Base-by-base conservation (phyloP, 2,797 vertebrate genomes). In the Phaenicophaeus curvirostris region DNA sequence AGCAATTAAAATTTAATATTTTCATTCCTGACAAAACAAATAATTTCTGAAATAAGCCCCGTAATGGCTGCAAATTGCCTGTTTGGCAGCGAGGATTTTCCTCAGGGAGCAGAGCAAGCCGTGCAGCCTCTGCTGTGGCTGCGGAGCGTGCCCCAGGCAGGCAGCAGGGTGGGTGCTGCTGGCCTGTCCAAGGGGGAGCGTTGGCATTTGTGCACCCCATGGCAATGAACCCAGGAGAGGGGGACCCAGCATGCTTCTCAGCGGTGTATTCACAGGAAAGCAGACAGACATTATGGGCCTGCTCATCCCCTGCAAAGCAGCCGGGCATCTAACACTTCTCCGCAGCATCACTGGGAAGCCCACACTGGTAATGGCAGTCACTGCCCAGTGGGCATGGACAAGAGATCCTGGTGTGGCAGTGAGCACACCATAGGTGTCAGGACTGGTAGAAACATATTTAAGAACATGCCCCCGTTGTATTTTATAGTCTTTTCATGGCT, bases 161-260 rank as follows among this genome's bases (percentile, higher is more conserved):
- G 41, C 17, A 37, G 46, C 28, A 3, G 6, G 15, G 13, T 0
- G 0, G 48, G 30, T 13, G 7, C 35, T 0, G 7, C 31, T 8
- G 15, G 46, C 33, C 30, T 24, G 50, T 44, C 25, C 0, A 0
- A 25, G 37, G 28, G 28, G 35, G 3, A 42, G 37, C 9, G 0
- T 9, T 1, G 0, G 28, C 15, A 12, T 41, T 25, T 0, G 1
- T 28, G 50, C 39, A 8, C 27, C 35, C 8, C 0, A 0, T n/a
- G 44, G 21, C 15, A 41, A 42, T 1, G 18, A 57, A 33, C 15
- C 35, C 27, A 25, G 50, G 35, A 46, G 1, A 1, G 41, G 19
- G 24, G 31, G 21, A 17, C 31, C 12, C 42, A 6, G 42, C 2
- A 3, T 3, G 27, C 71, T 69, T 50, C 48, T 77, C 15, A 53